Evolutionary conservation across 1,140 invertebrate genomes (phyloP), one percentile per base, ranked within the genome.

Genomic region (Dendroctonus ponderosae): DNA sequence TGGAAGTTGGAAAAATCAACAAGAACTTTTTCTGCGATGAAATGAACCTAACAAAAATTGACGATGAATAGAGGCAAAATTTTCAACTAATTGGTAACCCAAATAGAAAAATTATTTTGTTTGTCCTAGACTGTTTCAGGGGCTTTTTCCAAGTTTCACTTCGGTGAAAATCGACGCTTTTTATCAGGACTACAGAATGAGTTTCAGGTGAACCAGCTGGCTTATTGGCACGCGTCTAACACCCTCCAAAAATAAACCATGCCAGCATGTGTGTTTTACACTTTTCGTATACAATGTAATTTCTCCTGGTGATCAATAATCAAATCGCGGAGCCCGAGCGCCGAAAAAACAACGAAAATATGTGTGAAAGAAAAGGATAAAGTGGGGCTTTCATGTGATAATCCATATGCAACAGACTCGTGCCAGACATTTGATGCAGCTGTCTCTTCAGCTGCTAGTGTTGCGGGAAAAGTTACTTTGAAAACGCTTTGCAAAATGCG

Each of bases 81-180:
- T n/a, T n/a, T n/a, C n/a, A n/a, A n/a, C n/a, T n/a, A n/a, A n/a
- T n/a, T n/a, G n/a, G n/a, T n/a, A n/a, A n/a, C n/a, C 15, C 2
- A 7, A 11, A 9, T 42, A 0, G 26, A 56, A 40, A n/a, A 7
- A 40, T 62, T 65, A 46, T 52, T 51, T 56, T n/a, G n/a, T 65
- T 51, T 60, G 49, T 37, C 49, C 26, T 14, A 11, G 37, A 26
- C 26, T 44, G 6, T 65, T 11, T 6, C 14, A 5, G 12, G 12
- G 59, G 48, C 12, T 62, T 62, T 60, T 40, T 49, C 59, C 48
- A 62, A 62, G 59, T 62, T 62, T 62, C 59, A 62, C 59, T 62
- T 48, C 43, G 59, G 39, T 62, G 59, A 62, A 73, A 72, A 71
- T 63, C 51, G 72, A 74, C 72, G 72, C 72, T 63, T 40, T 44